These are phyloP conservation scores for Hippasteria phrygiana DNA, from an alignment of 53 echinoderm and acorn worm genomes.

Conservation along the genomic window DNA sequence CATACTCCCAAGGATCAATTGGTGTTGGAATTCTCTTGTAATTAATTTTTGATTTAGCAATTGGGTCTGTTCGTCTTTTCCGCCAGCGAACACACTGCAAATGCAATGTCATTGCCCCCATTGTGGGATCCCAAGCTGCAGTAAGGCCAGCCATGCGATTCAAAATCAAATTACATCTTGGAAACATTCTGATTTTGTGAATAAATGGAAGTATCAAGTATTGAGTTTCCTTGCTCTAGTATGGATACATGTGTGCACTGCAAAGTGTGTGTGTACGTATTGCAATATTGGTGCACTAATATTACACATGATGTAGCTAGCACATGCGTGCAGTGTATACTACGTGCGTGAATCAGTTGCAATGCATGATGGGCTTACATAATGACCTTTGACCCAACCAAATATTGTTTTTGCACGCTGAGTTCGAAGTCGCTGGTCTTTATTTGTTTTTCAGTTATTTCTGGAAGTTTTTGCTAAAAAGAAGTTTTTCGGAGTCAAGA, in stretches of 20 bases:
- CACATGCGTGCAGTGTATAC: background rate
- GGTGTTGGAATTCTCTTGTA: constrained; percentile 83
- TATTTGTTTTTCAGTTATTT: constrained; percentile 32
- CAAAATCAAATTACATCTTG: constrained; percentile 51
- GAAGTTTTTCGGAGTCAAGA: background rate
- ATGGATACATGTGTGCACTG: no score
- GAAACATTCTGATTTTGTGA: constrained; percentile 33
- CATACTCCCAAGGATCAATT: constrained; percentile 83
- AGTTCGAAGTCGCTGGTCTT: constrained; percentile 5
- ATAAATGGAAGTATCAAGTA: background rate
- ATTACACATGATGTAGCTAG: no score
- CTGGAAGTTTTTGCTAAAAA: background rate
- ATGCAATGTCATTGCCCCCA: constrained; percentile 1
- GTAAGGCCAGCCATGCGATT: constrained; percentile 31
- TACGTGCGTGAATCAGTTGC: no score
- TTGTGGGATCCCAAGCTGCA: constrained; percentile 27
- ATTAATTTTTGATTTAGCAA: constrained; percentile 79
- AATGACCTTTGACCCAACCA: constrained; percentile 50
- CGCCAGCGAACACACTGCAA: constrained; percentile 81
- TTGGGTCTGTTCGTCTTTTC: constrained; percentile 82
- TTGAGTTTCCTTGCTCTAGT: no score
- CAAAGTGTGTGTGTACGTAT: no score
- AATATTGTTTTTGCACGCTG: background rate
- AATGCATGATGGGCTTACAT: constrained; percentile 35
- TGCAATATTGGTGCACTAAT: no score